Percentiles rank a stretch among this genome's conserved stretches.
Evolutionary conservation across 2,888 invertebrate genomes (phyloP).

Genomic region (Alviniconcha strummeri): DNA sequence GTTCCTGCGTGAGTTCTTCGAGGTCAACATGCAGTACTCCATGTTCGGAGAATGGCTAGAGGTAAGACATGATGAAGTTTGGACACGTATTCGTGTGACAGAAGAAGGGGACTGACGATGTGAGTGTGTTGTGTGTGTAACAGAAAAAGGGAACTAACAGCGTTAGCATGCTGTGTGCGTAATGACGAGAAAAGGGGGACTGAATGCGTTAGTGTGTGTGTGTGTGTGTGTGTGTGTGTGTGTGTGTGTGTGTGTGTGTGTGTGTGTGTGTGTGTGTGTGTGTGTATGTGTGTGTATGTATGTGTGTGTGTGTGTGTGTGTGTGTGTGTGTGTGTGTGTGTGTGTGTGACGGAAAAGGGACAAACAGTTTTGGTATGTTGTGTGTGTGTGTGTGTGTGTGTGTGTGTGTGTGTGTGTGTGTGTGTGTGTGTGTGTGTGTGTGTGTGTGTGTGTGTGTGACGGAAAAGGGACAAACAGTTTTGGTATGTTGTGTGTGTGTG

Average conservation of each 20-base stretch:
- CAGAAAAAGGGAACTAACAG: not conserved
- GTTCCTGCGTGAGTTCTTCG: conserved; percentile 50
- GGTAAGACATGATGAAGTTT: conserved; percentile 36
- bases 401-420: too few species aligned
- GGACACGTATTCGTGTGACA: not conserved
- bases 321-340: not conserved
- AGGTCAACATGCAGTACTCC: conserved; percentile 48
- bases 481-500: too few species aligned
- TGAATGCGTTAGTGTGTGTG: not conserved
- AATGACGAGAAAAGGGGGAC: too few species aligned
- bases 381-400: too few species aligned
- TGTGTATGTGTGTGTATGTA: conserved; percentile 1
- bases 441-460: too few species aligned
- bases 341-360: too few species aligned
- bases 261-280: not conserved
- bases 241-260: conserved; percentile 16
- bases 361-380: too few species aligned
- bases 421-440: too few species aligned
- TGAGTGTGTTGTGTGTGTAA: not conserved
- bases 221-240: not conserved
- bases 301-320: not conserved
- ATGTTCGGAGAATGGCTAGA: conserved; percentile 51
- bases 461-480: too few species aligned
- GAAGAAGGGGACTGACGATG: not conserved
- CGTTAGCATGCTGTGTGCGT: not conserved